Conservation (phyloP, 2,888 invertebrate species). For the Amiota minor region DNA sequence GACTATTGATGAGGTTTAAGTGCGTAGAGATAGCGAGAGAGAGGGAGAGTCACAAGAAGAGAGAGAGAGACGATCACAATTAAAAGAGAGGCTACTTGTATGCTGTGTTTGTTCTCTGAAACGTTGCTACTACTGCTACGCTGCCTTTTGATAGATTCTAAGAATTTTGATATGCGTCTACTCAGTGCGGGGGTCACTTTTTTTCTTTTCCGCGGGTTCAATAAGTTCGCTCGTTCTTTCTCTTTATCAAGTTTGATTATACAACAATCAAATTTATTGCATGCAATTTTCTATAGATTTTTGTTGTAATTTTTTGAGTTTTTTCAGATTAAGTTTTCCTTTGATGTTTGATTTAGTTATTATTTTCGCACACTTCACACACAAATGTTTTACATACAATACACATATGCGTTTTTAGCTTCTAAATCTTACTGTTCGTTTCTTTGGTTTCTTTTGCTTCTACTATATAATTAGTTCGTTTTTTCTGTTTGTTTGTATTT, state of each 20-base stretch:
- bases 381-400: background rate
- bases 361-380: constrained; percentile 20
- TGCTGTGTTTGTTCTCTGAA: background rate
- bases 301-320: constrained; percentile 13
- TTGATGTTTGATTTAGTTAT: constrained; percentile 20
- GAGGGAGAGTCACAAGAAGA: background rate
- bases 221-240: constrained; percentile 40
- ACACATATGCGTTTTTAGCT: background rate
- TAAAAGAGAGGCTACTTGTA: background rate
- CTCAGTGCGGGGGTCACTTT: constrained; percentile 17
- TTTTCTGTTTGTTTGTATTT: background rate
- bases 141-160: background rate
- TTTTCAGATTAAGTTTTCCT: background rate
- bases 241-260: constrained; percentile 56
- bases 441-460: background rate
- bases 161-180: constrained; percentile 8
- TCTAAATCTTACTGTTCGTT: background rate
- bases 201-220: constrained; percentile 36
- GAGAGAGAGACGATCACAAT: too few relatives aligned
- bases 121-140: background rate
- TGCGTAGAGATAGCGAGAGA: background rate
- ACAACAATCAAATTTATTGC: constrained; percentile 44
- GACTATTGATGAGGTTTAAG: background rate
- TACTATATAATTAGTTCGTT: constrained; percentile 27
- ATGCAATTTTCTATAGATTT: constrained; percentile 28